Evolutionary conservation across 2,888 invertebrate genomes (phyloP), one percentile per base, ranked within the genome.

Genomic region (Erebia ligea): DNA sequence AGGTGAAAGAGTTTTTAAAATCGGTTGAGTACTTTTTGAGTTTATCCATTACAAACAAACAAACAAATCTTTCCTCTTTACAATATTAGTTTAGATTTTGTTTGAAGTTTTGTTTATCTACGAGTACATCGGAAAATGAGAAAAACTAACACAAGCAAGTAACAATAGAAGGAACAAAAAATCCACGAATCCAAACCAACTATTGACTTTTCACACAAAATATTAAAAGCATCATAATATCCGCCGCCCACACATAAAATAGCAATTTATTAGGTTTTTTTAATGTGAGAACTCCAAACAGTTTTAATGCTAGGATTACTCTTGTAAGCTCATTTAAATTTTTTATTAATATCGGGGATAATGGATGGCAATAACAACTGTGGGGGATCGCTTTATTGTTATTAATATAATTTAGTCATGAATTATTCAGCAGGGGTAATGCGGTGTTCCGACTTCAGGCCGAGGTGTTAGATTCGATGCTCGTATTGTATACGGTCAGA

Each of bases 381-480:
- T 84, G 79, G 77, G 83, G 78, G 81, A 84, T 85, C 84, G 78
- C 77, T 77, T 84, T 85, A 86, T 86, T 89, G 87, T 86, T 88
- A 87, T 86, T 89, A 90, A 87, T 91, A 87, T 91, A 91, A 92
- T 90, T 89, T 87, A 78, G 83, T 81, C 82, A 90, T 92, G 90
- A 91, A 91, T 91, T 83, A 91, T 90, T 87, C 86, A 88, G 79
- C 74, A 80, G 80, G 82, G 84, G 82, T 75, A 77, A 75, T 73
- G 74, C 11, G 45, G 45, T 6, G 6, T 45, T 45, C 11, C 73
- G n/a, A n/a, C n/a, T n/a, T n/a, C n/a, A n/a, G n/a, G n/a, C n/a
- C n/a, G 73, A 72, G 73, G 72, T 69, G 74, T 72, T 73, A 69
- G 63, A 17, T 66, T 21, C 40, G 45, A 67, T 54, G 25, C 54